These are phyloP conservation scores for Symphodus melops DNA, from an alignment of 2,113 vertebrate species.

Conservation along the genomic window DNA sequence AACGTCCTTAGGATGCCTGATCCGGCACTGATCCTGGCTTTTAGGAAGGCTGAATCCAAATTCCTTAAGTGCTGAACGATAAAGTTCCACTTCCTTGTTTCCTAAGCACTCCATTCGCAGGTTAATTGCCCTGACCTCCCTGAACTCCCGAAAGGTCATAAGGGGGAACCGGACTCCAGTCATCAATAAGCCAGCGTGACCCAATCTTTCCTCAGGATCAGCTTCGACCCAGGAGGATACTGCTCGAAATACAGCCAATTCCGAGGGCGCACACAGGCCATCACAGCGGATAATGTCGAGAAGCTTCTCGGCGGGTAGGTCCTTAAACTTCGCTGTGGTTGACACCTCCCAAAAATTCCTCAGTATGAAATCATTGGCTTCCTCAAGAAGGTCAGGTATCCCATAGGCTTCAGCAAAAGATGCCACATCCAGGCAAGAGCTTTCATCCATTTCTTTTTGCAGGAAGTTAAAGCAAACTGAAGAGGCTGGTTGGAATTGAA, in stretches of 20 bases:
- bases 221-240: conserved; percentile 86
- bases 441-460: conserved; percentile 78
- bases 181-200: conserved; percentile 82
- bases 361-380: conserved; percentile 85
- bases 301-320: conserved; percentile 83
- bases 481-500: conserved; percentile 88
- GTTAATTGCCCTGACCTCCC: conserved; percentile 85
- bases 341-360: conserved; percentile 87
- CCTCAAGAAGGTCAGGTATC: conserved; percentile 79
- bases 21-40: conserved; percentile 71
- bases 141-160: conserved; percentile 91
- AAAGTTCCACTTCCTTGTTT: conserved; percentile 72
- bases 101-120: conserved; percentile 77
- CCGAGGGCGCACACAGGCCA: conserved; percentile 84
- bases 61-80: conserved; percentile 77
- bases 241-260: conserved; percentile 87
- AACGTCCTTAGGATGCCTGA: conserved; percentile 83
- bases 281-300: conserved; percentile 83
- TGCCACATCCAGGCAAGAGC: conserved; percentile 85
- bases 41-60: conserved; percentile 66
- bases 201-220: conserved; percentile 77
- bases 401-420: conserved; percentile 85
- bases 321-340: conserved; percentile 83
- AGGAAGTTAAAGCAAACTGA: conserved; percentile 87
- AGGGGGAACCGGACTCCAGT: conserved; percentile 88